Percentiles rank a stretch among this genome's conserved stretches.
phyloP scores from a whole-genome alignment of 2,888 invertebrate species.

The Digitonthophagus gazella region DNA sequence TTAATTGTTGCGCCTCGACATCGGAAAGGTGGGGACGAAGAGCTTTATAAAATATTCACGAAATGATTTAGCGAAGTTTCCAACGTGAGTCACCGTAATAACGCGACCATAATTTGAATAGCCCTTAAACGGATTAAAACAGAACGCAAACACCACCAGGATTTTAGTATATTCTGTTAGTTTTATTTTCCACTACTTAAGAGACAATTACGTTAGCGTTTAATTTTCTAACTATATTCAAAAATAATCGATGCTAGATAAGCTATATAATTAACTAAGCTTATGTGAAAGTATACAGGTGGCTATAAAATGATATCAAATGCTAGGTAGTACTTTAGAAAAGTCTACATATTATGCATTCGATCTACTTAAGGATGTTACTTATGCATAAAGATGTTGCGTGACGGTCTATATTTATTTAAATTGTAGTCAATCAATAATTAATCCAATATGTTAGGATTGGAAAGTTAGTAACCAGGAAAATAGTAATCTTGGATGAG shows the following conservation, averaged over 20 bases:
- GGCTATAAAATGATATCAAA: not conserved
- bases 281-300: not conserved
- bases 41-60: conserved; percentile 25
- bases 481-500: not conserved
- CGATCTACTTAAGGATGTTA: not conserved
- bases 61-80: conserved; percentile 26
- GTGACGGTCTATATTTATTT: not conserved
- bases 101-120: not conserved
- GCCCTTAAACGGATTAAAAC: not conserved
- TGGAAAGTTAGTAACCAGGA: not conserved
- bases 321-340: not conserved
- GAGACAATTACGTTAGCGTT: not conserved
- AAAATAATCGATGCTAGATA: not conserved
- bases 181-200: not conserved
- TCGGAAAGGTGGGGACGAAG: conserved; percentile 2
- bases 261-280: not conserved
- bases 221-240: not conserved
- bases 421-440: not conserved
- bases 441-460: not conserved
- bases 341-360: not conserved
- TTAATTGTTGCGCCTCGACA: conserved; percentile 40
- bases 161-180: not conserved
- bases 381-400: not conserved
- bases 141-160: not conserved
- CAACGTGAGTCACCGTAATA: conserved; percentile 23